Base-by-base conservation (phyloP, 2,888 invertebrate genomes). In the Lamproptera curius region DNA sequence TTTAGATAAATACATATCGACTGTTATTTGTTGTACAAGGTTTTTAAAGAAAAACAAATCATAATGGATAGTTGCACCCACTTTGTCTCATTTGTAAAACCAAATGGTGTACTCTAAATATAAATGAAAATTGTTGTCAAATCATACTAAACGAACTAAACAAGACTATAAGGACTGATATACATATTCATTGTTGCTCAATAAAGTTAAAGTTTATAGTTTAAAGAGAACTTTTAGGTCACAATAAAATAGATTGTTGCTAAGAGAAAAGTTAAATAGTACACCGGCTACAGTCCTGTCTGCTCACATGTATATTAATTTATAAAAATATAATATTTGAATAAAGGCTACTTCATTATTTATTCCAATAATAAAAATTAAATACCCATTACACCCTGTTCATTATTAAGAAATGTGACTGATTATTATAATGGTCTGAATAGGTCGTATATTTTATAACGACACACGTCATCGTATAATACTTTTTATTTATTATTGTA, bases 111-210 rank as follows among this genome's bases (percentile, higher is more conserved):
- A 42, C 16, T 28, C 20, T 16, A 2, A 34, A 16, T 38, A 15
- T 9, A 16, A 34, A 23, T 9, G 16, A n/a, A 11, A 26, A 38
- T 37, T 14, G 20, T 15, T 47, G n/a, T n/a, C n/a, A 20, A 34
- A 4, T 38, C 33, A 9, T 16, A 38, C 2, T 5, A 16, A 38
- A 13, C 16, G 26, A 49, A n/a, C 17, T 42, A 15, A 16, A 43
- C 39, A 34, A 38, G 42, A 39, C 42, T 38, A 38, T 42, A 15
- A 42, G 40, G 40, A 47, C 42, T 46, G 47, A 46, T 51, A 46
- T 46, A 46, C 34, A 46, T 33, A 42, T 31, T 42, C 40, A 31
- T 40, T 16, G 20, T 47, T 51, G 51, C 51, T 51, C 51, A 51
- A 51, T 42, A 43, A 40, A 48, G 26, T 35, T 49, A 42, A 33